Base-by-base conservation (phyloP, 2,797 vertebrate genomes). In the Nyctibius grandis region DNA sequence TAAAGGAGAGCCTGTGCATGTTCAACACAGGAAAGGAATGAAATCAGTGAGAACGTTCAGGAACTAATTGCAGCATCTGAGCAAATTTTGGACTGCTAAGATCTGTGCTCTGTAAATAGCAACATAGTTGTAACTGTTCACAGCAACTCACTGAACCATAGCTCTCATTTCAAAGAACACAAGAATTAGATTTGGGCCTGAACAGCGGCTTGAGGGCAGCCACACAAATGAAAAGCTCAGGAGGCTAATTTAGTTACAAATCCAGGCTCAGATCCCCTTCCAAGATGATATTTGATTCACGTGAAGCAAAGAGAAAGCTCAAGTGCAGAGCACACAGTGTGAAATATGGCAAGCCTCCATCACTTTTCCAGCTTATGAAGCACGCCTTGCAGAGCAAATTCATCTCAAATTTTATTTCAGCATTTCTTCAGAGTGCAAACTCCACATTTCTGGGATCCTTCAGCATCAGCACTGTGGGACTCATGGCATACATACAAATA, bases 401-500 rank as follows among this genome's bases (percentile, higher is more conserved):
- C 0, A 56, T 36, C 56, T 67, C 60, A 47, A 44, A 63, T 57
- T 65, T 65, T 3, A 28, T 50, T 31, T 63, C 63, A 51, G 67
- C 13, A 8, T 63, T 88, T 67, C 63, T 56, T 44, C 26, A 6
- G 61, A 51, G 29, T n/a, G n/a, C 8, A 10, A 50, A 68, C 28
- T 50, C 17, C 1, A 0, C 8, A 29, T 19, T 70, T 59, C 40
- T 51, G 34, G 20, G 10, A 77, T 20, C 11, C 34, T 68, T 65
- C 67, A 79, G 50, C 26, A 9, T 38, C 61, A 82, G 28, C 10
- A 45, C 28, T 3, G 10, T 36, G 18, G 36, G 12, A 38, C 11
- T 63, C 1, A 0, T 0, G 6, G 23, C 5, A 1, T 8, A 78
- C 6, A 6, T 34, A 33, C 5, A 65, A 7, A 51, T 4, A n/a